Conservation (phyloP, 2,797 vertebrate genomes). For the Manis crassicaudata region DNA sequence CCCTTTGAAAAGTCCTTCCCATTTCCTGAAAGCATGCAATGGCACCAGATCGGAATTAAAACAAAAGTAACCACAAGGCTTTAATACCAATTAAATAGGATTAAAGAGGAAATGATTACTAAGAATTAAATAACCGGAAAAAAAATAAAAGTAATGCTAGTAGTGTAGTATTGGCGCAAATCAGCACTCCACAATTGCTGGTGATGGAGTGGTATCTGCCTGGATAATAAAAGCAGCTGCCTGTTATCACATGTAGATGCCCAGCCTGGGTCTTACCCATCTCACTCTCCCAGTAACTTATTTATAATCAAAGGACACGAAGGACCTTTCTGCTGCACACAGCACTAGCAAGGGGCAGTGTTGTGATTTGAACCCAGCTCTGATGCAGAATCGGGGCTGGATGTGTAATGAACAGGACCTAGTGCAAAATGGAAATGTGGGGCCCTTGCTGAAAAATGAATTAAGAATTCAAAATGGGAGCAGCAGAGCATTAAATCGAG, state of each 20-base stretch:
- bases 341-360: not conserved
- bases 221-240: not conserved
- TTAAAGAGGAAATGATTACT: constrained; percentile 41
- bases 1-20: not conserved
- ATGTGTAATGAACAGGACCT: not conserved
- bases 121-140: not conserved
- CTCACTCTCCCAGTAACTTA: not conserved
- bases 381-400: not conserved
- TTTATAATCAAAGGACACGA: not conserved
- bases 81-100: constrained; percentile 43
- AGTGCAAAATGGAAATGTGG: not conserved
- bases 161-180: not conserved
- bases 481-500: not conserved
- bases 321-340: not conserved
- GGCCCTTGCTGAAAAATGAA: not conserved
- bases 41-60: not conserved
- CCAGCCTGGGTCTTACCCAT: not conserved
- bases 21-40: not conserved
- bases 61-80: constrained; percentile 2
- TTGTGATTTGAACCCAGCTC: not conserved
- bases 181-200: not conserved
- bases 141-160: not conserved
- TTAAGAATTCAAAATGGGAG: not conserved
- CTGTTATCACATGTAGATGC: not conserved
- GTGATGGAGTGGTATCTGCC: not conserved